Base-by-base conservation (phyloP, 2,113 vertebrate genomes). In the Circaetus gallicus region DNA sequence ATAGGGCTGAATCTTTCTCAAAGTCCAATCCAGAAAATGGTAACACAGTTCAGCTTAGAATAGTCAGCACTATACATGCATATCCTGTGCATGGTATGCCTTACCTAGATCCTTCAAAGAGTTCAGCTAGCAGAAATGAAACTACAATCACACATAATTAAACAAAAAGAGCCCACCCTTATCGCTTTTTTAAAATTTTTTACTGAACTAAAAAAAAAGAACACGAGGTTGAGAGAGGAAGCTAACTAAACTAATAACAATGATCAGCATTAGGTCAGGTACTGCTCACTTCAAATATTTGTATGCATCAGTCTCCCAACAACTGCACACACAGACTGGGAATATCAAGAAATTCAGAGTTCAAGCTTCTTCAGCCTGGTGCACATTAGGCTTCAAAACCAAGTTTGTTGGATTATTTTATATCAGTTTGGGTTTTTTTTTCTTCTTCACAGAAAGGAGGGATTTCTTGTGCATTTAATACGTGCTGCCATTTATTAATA, bases 401-500 rank as follows among this genome's bases (percentile, higher is more conserved):
- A 91, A 93, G 21, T 87, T 53, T 56, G 25, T 5, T 42, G 24
- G 22, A 52, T 59, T 78, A 42, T 24, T 50, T 76, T 70, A 26
- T 61, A 69, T 13, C 36, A 43, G 13, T 42, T 62, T 18, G 24
- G 13, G 6, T 21, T 71, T 25, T 11, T 19, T 19, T 50, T 26
- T 43, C 59, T 40, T 31, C 15, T 0, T 15, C 43, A 53, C 10
- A 70, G 71, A 82, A 84, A 82, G 19, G 50, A 79, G 14, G 6
- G 20, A 16, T 26, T 86, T 86, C 28, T 89, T 87, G 40, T 69
- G 63, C 63, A 56, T 92, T 90, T 86, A 92, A 70, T 90, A 52
- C 1, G 1, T 36, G 67, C 67, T 95, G 90, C 40, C 66, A 95
- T 95, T 97, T 94, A 90, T 29, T 76, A 94, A 94, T 92, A 96